These are phyloP conservation scores for Micoletzkya japonica DNA, from an alignment of 2,888 invertebrate genomes.

Conservation along the genomic window DNA sequence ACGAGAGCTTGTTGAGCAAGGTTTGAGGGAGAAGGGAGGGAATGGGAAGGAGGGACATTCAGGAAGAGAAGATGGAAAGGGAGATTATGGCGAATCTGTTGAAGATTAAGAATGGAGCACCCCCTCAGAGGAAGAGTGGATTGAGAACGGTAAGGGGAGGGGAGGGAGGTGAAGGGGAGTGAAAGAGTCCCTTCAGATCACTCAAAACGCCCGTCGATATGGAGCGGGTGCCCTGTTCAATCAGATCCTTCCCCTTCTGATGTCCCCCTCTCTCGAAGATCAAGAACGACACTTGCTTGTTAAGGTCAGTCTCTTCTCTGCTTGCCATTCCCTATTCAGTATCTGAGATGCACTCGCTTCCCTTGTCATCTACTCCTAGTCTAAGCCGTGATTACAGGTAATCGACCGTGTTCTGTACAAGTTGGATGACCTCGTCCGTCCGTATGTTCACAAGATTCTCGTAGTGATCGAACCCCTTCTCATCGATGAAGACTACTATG, in stretches of 20 bases:
- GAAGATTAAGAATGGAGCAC: conserved; percentile 99
- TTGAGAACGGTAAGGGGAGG: conserved; percentile 46
- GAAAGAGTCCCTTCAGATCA: conserved; percentile 71
- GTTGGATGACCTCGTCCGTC: conserved; percentile 94
- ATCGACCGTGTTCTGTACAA: conserved; percentile 98
- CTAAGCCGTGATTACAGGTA: conserved; percentile 43
- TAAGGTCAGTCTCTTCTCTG: conserved; percentile 69
- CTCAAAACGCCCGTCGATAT: conserved; percentile 96
- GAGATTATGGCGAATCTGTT: conserved; percentile 97
- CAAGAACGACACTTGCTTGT: conserved; percentile 97
- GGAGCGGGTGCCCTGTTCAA: conserved; percentile 98
- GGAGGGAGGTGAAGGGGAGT: not conserved
- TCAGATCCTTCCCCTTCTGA: conserved; percentile 96
- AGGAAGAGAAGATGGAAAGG: conserved; percentile 95
- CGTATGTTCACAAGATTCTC: conserved; percentile 98
- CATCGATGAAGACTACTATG: conserved; percentile 99
- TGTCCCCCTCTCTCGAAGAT: conserved; percentile 98
- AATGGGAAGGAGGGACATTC: not conserved
- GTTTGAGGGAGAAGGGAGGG: conserved; percentile 72
- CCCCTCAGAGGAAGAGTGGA: conserved; percentile 87
- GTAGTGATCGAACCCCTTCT: conserved; percentile 97
- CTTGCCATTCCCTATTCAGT: no score
- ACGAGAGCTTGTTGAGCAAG: conserved; percentile 85
- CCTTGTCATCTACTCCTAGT: no score
- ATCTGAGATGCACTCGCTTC: no score